Percentiles rank a stretch among this genome's conserved stretches.
phyloP scores from a whole-genome alignment of 2,888 invertebrate species.

The Nomada hirtipes region DNA sequence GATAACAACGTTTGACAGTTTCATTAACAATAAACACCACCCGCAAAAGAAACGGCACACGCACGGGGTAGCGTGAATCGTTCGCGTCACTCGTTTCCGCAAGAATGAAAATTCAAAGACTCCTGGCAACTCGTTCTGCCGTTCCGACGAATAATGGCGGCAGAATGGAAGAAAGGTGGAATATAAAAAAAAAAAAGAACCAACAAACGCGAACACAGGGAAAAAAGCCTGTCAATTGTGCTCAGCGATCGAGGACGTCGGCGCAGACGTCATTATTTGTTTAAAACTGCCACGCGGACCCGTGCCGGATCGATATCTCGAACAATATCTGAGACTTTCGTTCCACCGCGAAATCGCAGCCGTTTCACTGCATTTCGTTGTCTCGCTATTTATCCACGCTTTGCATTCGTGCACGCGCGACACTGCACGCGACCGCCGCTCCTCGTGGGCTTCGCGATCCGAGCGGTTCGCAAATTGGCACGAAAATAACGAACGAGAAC shows the following conservation, averaged over 20 bases:
- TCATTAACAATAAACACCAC: neutral
- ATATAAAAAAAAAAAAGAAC: conserved; percentile 9
- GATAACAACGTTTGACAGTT: conserved; percentile 7
- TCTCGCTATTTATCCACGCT: neutral
- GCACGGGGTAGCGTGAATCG: neutral
- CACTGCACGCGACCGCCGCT: neutral
- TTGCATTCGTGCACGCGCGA: conserved; percentile 25
- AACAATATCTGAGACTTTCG: conserved; percentile 47
- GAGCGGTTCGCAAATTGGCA: conserved; percentile 35
- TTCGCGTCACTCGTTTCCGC: conserved; percentile 7
- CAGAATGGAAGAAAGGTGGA: conserved; percentile 1
- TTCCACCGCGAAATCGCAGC: conserved; percentile 19
- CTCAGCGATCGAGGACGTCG: conserved; percentile 28
- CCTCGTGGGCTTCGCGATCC: neutral
- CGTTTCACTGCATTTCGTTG: conserved; percentile 36
- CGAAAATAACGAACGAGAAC: conserved; percentile 22
- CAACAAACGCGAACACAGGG: neutral
- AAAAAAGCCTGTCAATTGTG: conserved; percentile 37
- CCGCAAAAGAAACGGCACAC: neutral
- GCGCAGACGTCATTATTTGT: conserved; percentile 45
- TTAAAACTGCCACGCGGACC: conserved; percentile 29
- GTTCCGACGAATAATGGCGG: conserved; percentile 3
- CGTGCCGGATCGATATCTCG: conserved; percentile 39
- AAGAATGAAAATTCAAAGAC: conserved; percentile 43
- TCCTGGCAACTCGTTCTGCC: conserved; percentile 1